Percentiles rank a stretch among this genome's conserved stretches.
Conservation (phyloP, 2,797 vertebrate species). For the Periophthalmus magnuspinnatus region DNA sequence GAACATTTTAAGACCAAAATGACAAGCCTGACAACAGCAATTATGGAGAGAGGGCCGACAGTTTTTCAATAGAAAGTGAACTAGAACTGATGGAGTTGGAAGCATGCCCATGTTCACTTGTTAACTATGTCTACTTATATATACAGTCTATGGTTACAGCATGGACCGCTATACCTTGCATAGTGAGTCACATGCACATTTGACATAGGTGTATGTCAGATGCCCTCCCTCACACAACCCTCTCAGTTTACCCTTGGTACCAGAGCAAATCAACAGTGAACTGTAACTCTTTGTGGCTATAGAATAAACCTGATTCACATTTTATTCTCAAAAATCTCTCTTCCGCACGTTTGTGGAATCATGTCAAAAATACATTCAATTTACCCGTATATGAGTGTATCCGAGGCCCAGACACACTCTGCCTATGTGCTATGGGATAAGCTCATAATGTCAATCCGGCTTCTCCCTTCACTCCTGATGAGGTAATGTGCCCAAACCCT, state of each 20-base stretch:
- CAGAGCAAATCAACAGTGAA: not conserved
- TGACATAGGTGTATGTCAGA: not conserved
- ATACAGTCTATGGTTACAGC: too few species aligned
- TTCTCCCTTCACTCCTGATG: not conserved
- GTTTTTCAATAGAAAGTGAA: too few species aligned
- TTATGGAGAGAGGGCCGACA: too few species aligned
- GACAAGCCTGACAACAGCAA: too few species aligned
- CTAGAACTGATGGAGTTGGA: too few species aligned
- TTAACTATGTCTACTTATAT: too few species aligned
- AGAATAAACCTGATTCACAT: not conserved
- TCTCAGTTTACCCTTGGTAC: not conserved
- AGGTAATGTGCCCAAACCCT: constrained; percentile 11
- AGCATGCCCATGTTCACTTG: too few species aligned
- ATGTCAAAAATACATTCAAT: not conserved
- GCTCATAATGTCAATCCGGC: constrained; percentile 4
- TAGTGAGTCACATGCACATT: too few species aligned
- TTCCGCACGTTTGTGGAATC: not conserved
- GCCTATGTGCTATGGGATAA: constrained; percentile 4
- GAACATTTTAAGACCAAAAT: too few species aligned
- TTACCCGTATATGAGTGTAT: not conserved
- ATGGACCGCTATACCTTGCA: too few species aligned
- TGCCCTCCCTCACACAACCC: not conserved
- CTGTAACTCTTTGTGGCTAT: not conserved
- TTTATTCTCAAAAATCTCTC: not conserved
- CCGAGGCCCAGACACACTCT: not conserved